Percentiles rank a stretch among this genome's conserved stretches.
Conservation (phyloP, 2,113 vertebrate species). For the Pristiophorus japonicus region DNA sequence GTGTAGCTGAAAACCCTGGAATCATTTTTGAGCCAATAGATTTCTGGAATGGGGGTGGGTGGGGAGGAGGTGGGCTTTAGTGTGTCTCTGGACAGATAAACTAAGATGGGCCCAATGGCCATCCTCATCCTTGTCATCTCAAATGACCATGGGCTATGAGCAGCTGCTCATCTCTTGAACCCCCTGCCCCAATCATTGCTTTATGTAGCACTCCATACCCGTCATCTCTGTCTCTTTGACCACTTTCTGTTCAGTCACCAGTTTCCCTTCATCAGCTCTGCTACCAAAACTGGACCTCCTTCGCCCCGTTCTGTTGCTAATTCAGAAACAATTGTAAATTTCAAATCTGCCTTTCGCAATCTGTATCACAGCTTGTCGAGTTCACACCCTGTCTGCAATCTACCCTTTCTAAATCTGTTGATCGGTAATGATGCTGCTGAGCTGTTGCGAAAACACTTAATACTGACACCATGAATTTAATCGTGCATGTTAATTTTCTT, state of each 20-base stretch:
- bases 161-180: not conserved
- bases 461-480: not conserved
- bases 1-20: not conserved
- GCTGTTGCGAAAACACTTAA: not conserved
- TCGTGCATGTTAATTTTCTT: not conserved
- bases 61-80: too few relatives aligned
- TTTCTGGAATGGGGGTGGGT: not conserved
- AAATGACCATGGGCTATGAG: not conserved
- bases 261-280: not conserved
- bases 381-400: not conserved
- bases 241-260: not conserved
- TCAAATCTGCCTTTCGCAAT: conserved; percentile 28
- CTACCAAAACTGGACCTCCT: not conserved
- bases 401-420: not conserved
- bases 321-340: conserved; percentile 23
- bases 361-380: conserved; percentile 19
- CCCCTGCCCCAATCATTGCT: not conserved
- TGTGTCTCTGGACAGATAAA: not conserved
- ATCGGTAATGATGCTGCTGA: not conserved
- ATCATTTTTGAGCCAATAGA: not conserved
- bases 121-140: not conserved
- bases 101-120: not conserved
- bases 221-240: not conserved
- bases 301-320: not conserved
- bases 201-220: not conserved